Conservation (phyloP, 2,113 vertebrate genomes). For the Otus sunia region DNA sequence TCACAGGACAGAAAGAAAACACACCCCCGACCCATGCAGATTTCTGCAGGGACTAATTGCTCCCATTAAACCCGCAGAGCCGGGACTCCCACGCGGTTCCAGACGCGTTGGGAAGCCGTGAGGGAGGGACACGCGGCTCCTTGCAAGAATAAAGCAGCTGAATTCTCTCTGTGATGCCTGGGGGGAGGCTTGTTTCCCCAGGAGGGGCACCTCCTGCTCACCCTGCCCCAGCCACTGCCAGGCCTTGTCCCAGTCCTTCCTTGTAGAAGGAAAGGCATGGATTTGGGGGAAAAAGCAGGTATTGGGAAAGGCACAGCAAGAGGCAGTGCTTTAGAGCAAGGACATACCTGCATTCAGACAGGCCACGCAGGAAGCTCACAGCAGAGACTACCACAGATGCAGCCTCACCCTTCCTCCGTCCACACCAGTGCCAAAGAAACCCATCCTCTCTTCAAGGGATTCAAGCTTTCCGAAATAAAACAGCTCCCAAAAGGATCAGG, state of each 20-base stretch:
- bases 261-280: accelerated
- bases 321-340: neutral
- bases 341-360: accelerated
- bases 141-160: accelerated
- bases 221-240: neutral
- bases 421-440: neutral
- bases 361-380: accelerated
- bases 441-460: neutral
- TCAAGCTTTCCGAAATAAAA: neutral
- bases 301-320: neutral
- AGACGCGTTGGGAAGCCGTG: neutral
- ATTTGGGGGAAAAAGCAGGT: neutral
- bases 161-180: neutral
- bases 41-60: neutral
- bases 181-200: neutral
- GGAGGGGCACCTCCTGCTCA: neutral
- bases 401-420: neutral
- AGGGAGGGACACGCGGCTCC: accelerated
- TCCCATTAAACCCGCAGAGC: neutral
- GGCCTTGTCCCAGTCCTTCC: neutral
- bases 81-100: accelerated
- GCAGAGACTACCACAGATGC: neutral
- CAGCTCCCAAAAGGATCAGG: neutral
- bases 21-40: accelerated
- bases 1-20: neutral